Conservation (phyloP, 2,888 invertebrate genomes). For the Conomelus anceps region DNA sequence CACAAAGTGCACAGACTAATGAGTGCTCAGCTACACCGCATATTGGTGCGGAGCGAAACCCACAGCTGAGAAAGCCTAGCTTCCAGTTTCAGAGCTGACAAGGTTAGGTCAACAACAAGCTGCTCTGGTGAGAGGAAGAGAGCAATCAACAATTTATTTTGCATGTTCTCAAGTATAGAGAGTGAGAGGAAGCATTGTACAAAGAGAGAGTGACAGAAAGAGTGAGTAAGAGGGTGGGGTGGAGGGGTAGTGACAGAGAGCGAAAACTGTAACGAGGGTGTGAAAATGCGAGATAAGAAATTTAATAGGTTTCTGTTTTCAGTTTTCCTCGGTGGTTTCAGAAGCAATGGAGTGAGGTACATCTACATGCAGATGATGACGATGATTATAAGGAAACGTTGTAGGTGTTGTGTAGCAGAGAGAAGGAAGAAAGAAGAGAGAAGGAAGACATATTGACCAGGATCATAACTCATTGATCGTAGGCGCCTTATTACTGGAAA, state of each 20-base stretch:
- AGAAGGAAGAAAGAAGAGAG: neutral
- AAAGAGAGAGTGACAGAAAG: neutral
- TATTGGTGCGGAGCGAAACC: neutral
- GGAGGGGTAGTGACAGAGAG: neutral
- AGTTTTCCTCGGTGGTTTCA: neutral
- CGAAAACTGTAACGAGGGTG: neutral
- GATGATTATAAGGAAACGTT: neutral
- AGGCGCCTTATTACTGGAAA: neutral
- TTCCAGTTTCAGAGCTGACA: neutral
- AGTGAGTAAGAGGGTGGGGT: neutral
- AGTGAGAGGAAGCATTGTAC: constrained; percentile 5
- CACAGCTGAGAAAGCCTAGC: neutral
- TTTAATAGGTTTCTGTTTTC: neutral
- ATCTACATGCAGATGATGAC: neutral
- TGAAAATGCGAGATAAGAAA: constrained; percentile 5
- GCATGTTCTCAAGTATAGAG: neutral
- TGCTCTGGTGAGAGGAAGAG: neutral
- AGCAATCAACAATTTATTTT: neutral
- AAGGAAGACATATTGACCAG: neutral
- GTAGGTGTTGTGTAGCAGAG: neutral
- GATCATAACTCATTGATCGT: neutral
- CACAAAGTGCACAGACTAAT: neutral
- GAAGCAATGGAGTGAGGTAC: neutral
- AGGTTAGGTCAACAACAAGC: neutral
- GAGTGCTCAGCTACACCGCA: neutral